Conservation (phyloP, 2,797 vertebrate species). For the Ambastaia sidthimunki region DNA sequence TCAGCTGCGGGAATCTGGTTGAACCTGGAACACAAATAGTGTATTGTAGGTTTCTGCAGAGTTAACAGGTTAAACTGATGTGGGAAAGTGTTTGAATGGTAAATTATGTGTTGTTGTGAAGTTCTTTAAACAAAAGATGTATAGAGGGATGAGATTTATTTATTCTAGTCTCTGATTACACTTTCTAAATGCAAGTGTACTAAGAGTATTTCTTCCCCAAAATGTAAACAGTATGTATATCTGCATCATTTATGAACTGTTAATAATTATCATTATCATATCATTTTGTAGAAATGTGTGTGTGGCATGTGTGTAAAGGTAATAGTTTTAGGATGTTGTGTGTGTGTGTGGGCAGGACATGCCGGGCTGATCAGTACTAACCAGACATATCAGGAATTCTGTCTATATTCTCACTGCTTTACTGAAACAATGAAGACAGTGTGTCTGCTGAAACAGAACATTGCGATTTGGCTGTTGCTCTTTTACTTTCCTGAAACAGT, state of each 20-base stretch:
- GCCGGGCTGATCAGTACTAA: background rate
- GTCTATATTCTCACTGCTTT: background rate
- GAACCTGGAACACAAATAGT: constrained; percentile 18
- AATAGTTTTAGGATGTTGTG: background rate
- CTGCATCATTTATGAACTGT: no score
- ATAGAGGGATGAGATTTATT: background rate
- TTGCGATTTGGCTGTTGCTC: background rate
- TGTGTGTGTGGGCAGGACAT: background rate
- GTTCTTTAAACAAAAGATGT: background rate
- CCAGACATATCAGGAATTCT: no score
- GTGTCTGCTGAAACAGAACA: constrained; percentile 1
- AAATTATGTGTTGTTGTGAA: background rate
- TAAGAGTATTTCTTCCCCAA: background rate
- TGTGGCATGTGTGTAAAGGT: background rate
- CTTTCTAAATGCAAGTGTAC: background rate
- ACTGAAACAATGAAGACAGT: background rate
- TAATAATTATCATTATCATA: no score
- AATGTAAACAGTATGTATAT: background rate
- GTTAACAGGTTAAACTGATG: constrained; percentile 18
- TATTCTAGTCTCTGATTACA: background rate
- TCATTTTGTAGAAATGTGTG: background rate
- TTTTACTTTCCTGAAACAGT: no score
- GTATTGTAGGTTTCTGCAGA: background rate
- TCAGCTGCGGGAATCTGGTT: constrained; percentile 27
- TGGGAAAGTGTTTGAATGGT: background rate